Percentiles rank a stretch among this genome's conserved stretches.
Evolutionary conservation across 2,888 invertebrate genomes (phyloP).

Genomic region (Drosophila heteroneura): DNA sequence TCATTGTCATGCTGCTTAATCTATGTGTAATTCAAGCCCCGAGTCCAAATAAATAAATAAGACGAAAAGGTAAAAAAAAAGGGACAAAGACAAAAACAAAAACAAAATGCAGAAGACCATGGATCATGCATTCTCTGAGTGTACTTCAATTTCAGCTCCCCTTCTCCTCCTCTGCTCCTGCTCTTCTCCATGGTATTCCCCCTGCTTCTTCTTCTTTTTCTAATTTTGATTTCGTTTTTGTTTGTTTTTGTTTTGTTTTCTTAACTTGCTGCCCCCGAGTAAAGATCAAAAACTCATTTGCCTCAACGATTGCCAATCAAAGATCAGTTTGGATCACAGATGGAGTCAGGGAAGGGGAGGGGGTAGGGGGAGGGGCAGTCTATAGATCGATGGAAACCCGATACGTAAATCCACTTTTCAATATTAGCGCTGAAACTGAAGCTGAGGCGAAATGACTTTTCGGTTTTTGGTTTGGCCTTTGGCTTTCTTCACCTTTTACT

Average conservation of each 20-base stretch:
- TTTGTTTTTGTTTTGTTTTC: slow-evolving; percentile 26
- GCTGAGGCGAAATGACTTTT: slow-evolving; percentile 33
- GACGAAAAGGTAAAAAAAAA: not conserved
- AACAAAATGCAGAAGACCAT: slow-evolving; percentile 22
- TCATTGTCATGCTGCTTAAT: slow-evolving; percentile 39
- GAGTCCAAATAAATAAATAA: slow-evolving; percentile 14
- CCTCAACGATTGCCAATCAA: slow-evolving; percentile 31
- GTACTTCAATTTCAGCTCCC: slow-evolving; percentile 32
- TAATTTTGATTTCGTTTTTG: slow-evolving; percentile 34
- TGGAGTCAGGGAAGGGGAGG: accelerated
- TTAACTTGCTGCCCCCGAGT: slow-evolving; percentile 1
- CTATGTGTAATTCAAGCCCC: slow-evolving; percentile 60
- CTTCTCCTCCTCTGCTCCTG: not conserved
- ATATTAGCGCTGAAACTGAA: slow-evolving; percentile 15
- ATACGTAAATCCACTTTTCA: slow-evolving; percentile 33
- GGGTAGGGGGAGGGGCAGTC: not conserved
- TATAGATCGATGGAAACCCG: slow-evolving; percentile 24
- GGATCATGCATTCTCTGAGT: slow-evolving; percentile 48
- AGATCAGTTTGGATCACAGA: slow-evolving; percentile 14
- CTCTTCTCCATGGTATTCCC: not conserved
- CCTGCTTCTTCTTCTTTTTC: not conserved
- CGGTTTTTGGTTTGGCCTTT: slow-evolving; percentile 22
- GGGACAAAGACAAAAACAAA: not conserved
- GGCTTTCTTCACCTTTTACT: slow-evolving; percentile 59
- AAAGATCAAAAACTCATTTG: slow-evolving; percentile 44